These are phyloP conservation scores for Equus przewalskii DNA, from an alignment of 2,113 vertebrate genomes.

Conservation along the genomic window DNA sequence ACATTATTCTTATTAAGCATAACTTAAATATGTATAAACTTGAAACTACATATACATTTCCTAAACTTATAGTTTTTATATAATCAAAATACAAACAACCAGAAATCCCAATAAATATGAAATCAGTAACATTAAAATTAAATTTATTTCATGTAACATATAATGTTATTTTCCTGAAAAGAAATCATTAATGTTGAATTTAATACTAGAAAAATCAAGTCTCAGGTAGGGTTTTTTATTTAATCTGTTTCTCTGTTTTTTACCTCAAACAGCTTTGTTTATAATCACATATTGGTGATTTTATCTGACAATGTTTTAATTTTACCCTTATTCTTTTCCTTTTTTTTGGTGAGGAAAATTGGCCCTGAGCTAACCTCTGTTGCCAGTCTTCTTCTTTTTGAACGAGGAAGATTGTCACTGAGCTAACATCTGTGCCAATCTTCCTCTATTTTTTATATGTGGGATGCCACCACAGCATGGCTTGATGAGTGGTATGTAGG, in stretches of 20 bases:
- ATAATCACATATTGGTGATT: background rate
- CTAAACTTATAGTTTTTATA: background rate
- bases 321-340: no score
- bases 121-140: background rate
- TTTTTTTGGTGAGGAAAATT: no score
- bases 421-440: no score
- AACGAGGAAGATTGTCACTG: no score
- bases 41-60: background rate
- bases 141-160: background rate
- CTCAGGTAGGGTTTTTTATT: background rate
- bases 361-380: no score
- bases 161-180: conserved; percentile 6
- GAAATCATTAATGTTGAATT: background rate
- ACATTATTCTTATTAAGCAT: background rate
- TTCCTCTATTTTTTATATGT: no score
- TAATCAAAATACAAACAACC: background rate
- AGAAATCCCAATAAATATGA: background rate
- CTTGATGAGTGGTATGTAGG: no score
- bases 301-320: no score
- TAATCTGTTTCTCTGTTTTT: background rate
- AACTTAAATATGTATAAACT: background rate
- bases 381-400: no score
- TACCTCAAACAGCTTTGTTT: background rate
- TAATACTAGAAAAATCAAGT: background rate
- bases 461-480: no score